Conservation (phyloP, 1,140 invertebrate species). For the Aricia agestis region DNA sequence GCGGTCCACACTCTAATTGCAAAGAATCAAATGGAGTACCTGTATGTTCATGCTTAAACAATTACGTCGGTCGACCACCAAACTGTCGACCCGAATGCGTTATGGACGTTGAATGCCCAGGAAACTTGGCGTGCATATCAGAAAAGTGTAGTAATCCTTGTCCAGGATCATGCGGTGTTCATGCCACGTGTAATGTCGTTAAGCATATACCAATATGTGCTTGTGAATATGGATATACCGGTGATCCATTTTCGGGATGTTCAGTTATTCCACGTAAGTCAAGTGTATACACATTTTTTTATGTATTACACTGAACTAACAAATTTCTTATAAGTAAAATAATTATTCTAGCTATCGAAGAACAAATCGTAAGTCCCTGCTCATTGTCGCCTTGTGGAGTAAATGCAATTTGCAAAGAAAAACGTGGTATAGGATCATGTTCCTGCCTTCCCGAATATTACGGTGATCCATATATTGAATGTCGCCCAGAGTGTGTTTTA, state of each 20-base stretch:
- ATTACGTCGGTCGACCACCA: conserved; percentile 83
- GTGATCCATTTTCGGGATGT: conserved; percentile 85
- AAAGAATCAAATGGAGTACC: conserved; percentile 76
- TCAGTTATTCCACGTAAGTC: conserved; percentile 73
- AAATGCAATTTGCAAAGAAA: conserved; percentile 88
- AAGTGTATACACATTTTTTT: conserved; percentile 26
- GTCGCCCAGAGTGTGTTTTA: conserved; percentile 84
- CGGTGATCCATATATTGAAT: conserved; percentile 84
- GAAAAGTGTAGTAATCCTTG: conserved; percentile 85
- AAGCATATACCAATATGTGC: conserved; percentile 83
- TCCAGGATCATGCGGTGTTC: conserved; percentile 82
- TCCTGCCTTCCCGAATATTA: conserved; percentile 83
- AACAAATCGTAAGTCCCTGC: conserved; percentile 77
- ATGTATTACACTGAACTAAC: too few species aligned
- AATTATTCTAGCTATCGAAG: conserved; percentile 55
- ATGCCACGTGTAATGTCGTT: conserved; percentile 81
- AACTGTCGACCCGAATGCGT: conserved; percentile 85
- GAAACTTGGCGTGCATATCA: conserved; percentile 81
- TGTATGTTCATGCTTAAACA: conserved; percentile 81
- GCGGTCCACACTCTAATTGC: conserved; percentile 82
- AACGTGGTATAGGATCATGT: conserved; percentile 82
- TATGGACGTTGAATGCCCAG: conserved; percentile 82
- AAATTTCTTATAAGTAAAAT: background rate
- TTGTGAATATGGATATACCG: conserved; percentile 81
- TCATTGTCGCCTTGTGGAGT: conserved; percentile 84